Evolutionary conservation across 2,888 invertebrate genomes (phyloP), one percentile per base, ranked within the genome.

Genomic region (Endotricha flammealis): DNA sequence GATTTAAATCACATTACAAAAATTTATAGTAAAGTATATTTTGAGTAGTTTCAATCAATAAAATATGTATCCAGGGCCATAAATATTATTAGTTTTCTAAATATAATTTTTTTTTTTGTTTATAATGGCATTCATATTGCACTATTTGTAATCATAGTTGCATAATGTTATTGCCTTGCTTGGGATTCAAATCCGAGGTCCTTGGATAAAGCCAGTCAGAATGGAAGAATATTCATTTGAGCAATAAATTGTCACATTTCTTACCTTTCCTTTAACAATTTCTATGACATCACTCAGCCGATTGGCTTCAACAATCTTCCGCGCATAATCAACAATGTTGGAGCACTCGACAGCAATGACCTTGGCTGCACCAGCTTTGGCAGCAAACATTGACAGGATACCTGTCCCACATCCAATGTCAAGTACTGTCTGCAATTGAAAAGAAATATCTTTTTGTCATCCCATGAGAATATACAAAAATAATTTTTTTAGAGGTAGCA

Each of bases 391-490:
- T 17, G 98, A 98, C 32, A 99, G 88, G 64, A 99, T 99, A 25
- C 99, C 99, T 0, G 99, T 99, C 6, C 99, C 99, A 69, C 99
- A 99, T 6, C 99, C 99, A 51, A 99, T 97, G 76, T 99, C 99
- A 53, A 99, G 88, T 7, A 99, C 99, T 12, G 64, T 90, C 88
- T 90, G 71, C 25, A 69, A 20, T 8, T 20, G 3, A 6, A 14
- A 32, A 23, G 6, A 4, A 24, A 10, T 17, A 11, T 12, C 3
- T n/a, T 13, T 12, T 12, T 12, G n/a, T 5, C 9, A 20, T n/a
- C 1, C 25, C 3, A n/a, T n/a, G n/a, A n/a, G n/a, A n/a, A n/a
- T n/a, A n/a, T n/a, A n/a, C n/a, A n/a, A n/a, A n/a, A n/a, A n/a
- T n/a, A n/a, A n/a, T n/a, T n/a, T n/a, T n/a, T n/a, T n/a, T n/a